Conservation (phyloP, 2,888 invertebrate genomes). For the Penaeus monodon region DNA sequence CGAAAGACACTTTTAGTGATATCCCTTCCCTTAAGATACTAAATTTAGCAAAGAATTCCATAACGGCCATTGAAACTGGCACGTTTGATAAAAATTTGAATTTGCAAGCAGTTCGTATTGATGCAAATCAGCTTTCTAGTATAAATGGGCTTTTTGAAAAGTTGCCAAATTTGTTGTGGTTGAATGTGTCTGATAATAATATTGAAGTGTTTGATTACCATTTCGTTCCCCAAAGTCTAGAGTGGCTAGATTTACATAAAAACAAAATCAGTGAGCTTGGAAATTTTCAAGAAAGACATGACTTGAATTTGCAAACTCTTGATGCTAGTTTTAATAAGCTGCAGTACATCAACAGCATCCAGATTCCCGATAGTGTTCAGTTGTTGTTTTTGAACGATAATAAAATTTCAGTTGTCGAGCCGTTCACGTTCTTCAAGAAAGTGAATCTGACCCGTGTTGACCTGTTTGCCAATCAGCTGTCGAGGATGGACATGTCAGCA, state of each 20-base stretch:
- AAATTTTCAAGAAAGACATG: slow-evolving; percentile 87
- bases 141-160: slow-evolving; percentile 84
- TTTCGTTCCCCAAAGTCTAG: slow-evolving; percentile 85
- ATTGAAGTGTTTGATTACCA: slow-evolving; percentile 88
- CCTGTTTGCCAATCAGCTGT: slow-evolving; percentile 84
- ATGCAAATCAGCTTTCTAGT: slow-evolving; percentile 84
- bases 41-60: slow-evolving; percentile 86
- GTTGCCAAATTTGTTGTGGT: slow-evolving; percentile 84
- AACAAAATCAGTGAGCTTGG: slow-evolving; percentile 86
- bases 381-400: slow-evolving; percentile 85
- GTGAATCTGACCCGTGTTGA: slow-evolving; percentile 86
- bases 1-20: slow-evolving; percentile 83
- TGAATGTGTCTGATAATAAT: slow-evolving; percentile 88
- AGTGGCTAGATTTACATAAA: slow-evolving; percentile 87
- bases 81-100: slow-evolving; percentile 82
- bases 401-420: slow-evolving; percentile 84
- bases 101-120: slow-evolving; percentile 84
- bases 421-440: slow-evolving; percentile 88
- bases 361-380: slow-evolving; percentile 86
- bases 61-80: slow-evolving; percentile 82
- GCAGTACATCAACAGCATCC: slow-evolving; percentile 84
- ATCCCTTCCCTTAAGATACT: slow-evolving; percentile 84
- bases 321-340: slow-evolving; percentile 86
- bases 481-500: slow-evolving; percentile 70
- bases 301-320: slow-evolving; percentile 76